Conservation (phyloP, 2,797 vertebrate genomes). For the Enteromius unitaeniatus region DNA sequence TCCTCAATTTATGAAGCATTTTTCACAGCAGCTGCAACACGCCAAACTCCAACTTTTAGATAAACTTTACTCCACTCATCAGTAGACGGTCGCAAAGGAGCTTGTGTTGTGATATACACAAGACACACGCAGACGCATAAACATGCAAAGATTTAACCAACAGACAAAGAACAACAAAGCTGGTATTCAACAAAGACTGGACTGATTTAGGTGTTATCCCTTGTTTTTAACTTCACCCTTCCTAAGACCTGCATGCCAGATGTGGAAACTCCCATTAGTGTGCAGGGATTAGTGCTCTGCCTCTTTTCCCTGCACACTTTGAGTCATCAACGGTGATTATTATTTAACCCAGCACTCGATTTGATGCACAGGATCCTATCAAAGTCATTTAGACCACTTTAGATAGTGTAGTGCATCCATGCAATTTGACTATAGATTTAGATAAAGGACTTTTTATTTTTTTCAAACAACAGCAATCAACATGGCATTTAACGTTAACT, state of each 20-base stretch:
- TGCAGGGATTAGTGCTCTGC: conserved; percentile 49
- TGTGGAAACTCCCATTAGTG: conserved; percentile 57
- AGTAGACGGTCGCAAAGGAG: conserved; percentile 41
- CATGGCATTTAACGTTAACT: background rate
- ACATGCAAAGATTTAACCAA: conserved; percentile 26
- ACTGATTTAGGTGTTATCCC: conserved; percentile 36
- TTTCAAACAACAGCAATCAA: background rate
- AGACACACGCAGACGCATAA: conserved; percentile 29
- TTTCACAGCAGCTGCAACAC: conserved; percentile 60
- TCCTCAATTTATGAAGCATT: conserved; percentile 69
- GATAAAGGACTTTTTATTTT: background rate
- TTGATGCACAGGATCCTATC: background rate
- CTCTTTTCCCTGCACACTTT: conserved; percentile 51
- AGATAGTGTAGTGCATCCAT: background rate
- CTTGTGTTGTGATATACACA: conserved; percentile 42
- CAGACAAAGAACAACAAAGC: conserved; percentile 5
- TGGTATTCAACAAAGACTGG: background rate
- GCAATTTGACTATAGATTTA: conserved; percentile 9
- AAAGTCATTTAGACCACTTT: conserved; percentile 10
- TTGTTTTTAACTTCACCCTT: conserved; percentile 50
- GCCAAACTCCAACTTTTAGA: conserved; percentile 68
- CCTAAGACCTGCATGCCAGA: conserved; percentile 41
- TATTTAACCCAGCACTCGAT: conserved; percentile 22
- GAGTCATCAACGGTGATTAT: conserved; percentile 37
- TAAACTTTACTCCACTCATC: conserved; percentile 63